Conservation (phyloP, 2,113 vertebrate genomes). For the Cisticola juncidis region DNA sequence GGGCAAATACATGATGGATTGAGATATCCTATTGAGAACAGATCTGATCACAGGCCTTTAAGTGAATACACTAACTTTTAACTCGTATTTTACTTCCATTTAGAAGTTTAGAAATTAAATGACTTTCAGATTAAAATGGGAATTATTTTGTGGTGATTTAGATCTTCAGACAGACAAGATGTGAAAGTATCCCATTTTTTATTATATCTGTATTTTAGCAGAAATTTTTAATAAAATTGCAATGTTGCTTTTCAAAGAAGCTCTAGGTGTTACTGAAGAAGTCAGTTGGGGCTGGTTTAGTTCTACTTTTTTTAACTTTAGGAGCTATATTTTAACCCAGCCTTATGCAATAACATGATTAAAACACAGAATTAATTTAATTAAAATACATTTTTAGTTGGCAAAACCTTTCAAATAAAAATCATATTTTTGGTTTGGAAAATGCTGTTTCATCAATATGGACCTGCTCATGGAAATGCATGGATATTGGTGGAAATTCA, state of each 20-base stretch:
- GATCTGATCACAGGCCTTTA: neutral
- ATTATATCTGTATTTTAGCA: neutral
- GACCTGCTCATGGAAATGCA: neutral
- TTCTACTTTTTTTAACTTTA: neutral
- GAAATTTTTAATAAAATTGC: neutral
- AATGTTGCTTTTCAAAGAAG: neutral
- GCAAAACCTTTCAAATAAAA: neutral
- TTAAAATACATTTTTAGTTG: neutral
- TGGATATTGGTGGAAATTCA: neutral
- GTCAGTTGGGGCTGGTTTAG: neutral
- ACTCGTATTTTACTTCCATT: neutral
- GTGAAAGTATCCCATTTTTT: neutral
- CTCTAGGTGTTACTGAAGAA: neutral
- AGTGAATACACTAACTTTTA: neutral
- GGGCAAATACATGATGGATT: neutral
- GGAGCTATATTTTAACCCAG: neutral
- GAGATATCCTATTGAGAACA: neutral
- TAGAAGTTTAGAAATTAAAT: constrained; percentile 16
- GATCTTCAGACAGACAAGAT: neutral
- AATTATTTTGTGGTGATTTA: neutral
- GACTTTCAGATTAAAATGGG: neutral
- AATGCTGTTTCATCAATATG: neutral
- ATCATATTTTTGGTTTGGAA: neutral
- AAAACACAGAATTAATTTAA: neutral
- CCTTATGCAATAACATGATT: neutral